Base-by-base conservation (phyloP, 1,140 invertebrate genomes). In the Euglossa dilemma region DNA sequence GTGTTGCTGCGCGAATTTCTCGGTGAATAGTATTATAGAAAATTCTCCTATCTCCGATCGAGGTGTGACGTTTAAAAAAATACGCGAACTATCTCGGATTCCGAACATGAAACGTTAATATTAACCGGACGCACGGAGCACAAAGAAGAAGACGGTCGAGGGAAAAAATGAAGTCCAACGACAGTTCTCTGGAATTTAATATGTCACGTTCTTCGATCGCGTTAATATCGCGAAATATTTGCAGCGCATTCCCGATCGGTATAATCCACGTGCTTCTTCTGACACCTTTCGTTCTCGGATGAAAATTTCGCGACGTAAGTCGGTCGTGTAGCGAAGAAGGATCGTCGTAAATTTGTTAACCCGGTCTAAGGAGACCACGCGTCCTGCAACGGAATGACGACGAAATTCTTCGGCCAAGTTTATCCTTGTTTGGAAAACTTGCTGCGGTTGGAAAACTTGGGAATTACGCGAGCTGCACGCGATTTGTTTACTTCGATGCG, bases 321-420 rank as follows among this genome's bases (percentile, higher is more conserved):
- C 43, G 11, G 52, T 20, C 14, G 14, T 23, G 18, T 18, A 52
- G 0, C 23, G 57, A 14, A 28, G 43, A 45, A 18, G 43, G 50
- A 43, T 18, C 52, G 43, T 54, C 71, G 45, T 81, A 81, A 74
- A 81, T 81, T 81, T 52, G 67, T 81, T 81, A 75, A 25, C 66
- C 36, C 20, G 14, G 75, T 81, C 36, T 56, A n/a, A 45, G 25
- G 43, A 28, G 69, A 50, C 57, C 28, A 63, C 36, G 45, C 25
- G 25, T 72, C 47, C 50, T 20, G 52, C n/a, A 52, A 75, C 50
- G 5, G 1, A 20, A 45, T 9, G 54, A 36, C 28, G 71, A 75
- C 67, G 61, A 74, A 81, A 81, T 81, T 81, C 61, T 52, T 81
- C 54, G 79, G 43, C 66, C 66, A 81, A 75, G 61, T 74, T 75